Percentiles rank a stretch among this genome's conserved stretches.
Conservation (phyloP, 2,113 vertebrate species). For the Centropus unirufus region DNA sequence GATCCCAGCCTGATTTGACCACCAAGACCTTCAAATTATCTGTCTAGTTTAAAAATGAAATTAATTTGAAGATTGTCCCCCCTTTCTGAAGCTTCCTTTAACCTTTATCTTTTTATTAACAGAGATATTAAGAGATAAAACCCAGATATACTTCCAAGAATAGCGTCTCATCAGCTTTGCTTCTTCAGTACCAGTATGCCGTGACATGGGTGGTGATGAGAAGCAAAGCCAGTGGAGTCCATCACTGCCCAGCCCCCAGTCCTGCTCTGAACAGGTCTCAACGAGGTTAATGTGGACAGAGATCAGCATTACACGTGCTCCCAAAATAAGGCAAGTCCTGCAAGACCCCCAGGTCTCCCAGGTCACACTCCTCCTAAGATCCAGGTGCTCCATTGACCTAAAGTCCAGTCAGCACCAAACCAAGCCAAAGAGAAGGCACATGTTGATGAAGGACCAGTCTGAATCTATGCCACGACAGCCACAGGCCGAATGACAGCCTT, state of each 20-base stretch:
- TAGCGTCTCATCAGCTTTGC: background rate
- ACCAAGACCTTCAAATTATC: background rate
- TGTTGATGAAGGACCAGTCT: background rate
- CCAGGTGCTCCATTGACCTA: background rate
- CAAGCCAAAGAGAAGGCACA: background rate
- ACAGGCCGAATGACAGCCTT: accelerated
- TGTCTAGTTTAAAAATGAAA: background rate
- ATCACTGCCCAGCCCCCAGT: background rate
- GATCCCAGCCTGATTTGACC: background rate
- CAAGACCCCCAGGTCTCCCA: background rate
- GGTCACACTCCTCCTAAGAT: background rate
- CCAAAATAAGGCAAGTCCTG: background rate
- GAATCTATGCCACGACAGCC: accelerated
- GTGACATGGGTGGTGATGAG: accelerated
- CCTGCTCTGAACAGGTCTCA: background rate
- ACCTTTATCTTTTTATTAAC: background rate
- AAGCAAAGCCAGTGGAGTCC: background rate
- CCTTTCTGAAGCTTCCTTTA: background rate
- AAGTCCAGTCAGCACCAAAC: background rate
- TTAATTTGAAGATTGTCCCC: background rate
- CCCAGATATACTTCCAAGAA: background rate
- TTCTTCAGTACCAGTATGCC: background rate
- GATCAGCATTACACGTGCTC: background rate
- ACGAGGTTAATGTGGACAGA: background rate
- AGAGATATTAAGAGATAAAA: background rate